Evolutionary conservation across 2,888 invertebrate genomes (phyloP).

Genomic region (Coelinius sp.): DNA sequence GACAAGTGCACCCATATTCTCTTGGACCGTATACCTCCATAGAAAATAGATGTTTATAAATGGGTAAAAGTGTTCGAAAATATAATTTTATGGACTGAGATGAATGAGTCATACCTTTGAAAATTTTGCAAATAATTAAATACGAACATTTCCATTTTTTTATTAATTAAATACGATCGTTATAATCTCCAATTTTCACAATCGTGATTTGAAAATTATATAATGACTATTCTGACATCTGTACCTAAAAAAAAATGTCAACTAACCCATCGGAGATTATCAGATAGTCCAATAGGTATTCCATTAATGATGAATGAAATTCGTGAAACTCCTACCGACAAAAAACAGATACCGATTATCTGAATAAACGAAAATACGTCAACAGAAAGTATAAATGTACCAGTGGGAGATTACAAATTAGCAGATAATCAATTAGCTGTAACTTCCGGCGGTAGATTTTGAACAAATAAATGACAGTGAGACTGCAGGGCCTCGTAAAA

Average conservation of each 20-base stretch:
- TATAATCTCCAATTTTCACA: too few species aligned
- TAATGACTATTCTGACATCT: too few species aligned
- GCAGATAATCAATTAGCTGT: slow-evolving; percentile 65
- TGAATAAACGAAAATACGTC: slow-evolving; percentile 10
- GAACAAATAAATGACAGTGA: slow-evolving; percentile 61
- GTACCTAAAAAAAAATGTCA: too few species aligned
- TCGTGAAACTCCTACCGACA: too few species aligned
- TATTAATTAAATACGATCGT: too few species aligned
- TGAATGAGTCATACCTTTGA: neutral
- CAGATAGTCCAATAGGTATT: too few species aligned
- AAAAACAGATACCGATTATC: neutral
- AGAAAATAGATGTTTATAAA: neutral
- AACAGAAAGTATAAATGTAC: neutral
- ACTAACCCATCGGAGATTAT: too few species aligned
- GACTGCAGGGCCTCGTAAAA: slow-evolving; percentile 58
- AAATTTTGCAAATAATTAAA: neutral
- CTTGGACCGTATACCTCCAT: neutral
- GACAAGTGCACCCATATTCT: slow-evolving; percentile 1
- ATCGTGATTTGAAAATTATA: too few species aligned
- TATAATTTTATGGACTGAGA: neutral
- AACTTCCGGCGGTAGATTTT: slow-evolving; percentile 59
- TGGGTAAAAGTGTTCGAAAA: neutral
- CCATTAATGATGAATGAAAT: too few species aligned
- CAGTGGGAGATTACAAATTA: slow-evolving; percentile 61
- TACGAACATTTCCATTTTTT: too few species aligned